Percentiles rank a stretch among this genome's conserved stretches.
Evolutionary conservation across 1,140 invertebrate species (phyloP).

Genomic region (Heliconius hermathena): DNA sequence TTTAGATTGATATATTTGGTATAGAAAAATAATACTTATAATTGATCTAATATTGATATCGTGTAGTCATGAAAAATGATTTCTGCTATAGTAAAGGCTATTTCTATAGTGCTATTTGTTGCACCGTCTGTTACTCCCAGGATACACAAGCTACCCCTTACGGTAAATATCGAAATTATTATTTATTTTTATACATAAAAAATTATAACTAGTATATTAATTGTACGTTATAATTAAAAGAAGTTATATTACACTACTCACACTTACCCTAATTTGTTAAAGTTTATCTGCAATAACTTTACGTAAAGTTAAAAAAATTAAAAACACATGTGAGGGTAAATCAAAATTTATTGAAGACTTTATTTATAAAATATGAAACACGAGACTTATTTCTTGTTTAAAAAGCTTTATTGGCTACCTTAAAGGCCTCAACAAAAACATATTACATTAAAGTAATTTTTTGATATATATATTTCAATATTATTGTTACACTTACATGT

Average conservation of each 20-base stretch:
- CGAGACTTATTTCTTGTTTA: background rate
- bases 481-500: background rate
- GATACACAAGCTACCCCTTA: slow-evolving; percentile 71
- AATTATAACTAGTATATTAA: background rate
- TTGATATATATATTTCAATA: background rate
- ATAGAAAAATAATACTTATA: background rate
- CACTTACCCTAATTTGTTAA: no score
- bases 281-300: background rate
- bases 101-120: slow-evolving; percentile 49
- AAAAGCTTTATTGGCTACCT: background rate
- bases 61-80: slow-evolving; percentile 70
- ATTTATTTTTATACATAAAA: background rate
- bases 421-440: background rate
- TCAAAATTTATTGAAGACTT: background rate
- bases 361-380: no score
- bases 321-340: slow-evolving; percentile 2
- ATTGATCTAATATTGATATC: slow-evolving; percentile 3
- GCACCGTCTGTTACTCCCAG: slow-evolving; percentile 54
- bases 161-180: slow-evolving; percentile 44
- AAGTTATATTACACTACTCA: no score
- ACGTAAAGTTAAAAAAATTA: background rate
- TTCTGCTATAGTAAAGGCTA: slow-evolving; percentile 50
- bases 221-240: background rate
- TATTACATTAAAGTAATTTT: no score
- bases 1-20: background rate